Base-by-base conservation (phyloP, 1,140 invertebrate species). In the Lordiphosa stackelbergi region DNA sequence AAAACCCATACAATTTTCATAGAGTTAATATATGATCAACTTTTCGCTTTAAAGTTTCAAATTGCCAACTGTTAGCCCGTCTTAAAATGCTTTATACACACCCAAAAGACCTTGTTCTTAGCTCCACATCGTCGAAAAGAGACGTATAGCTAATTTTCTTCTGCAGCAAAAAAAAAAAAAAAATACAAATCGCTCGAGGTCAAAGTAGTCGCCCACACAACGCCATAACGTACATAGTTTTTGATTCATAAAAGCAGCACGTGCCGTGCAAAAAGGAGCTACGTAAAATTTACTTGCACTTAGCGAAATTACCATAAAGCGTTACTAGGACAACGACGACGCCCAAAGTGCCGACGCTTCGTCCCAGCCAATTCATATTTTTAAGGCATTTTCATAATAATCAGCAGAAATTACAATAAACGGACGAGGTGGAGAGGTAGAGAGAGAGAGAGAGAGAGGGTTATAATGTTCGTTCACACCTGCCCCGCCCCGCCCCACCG, bases 241-340 rank as follows among this genome's bases (percentile, higher is more conserved):
- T 78, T 34, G 43, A 78, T 79, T 79, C 75, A 81, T 81, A 79
- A 79, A 81, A 71, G 7, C 55, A 59, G 68, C 66, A 71, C 65
- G 53, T 48, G 56, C 36, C 71, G 24, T 46, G 34, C 19, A 48
- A 63, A 72, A 74, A 40, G 43, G 37, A 37, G 53, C 60, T 56
- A 42, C 63, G 31, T 52, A 70, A 78, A 81, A 74, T 69, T 53
- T 60, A 70, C 71, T 74, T 78, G 75, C 74, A 78, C 70, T 78
- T 78, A 81, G 70, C 36, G 11, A 79, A 81, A 79, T 79, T 81
- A 83, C 71, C 75, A 81, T 81, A 81, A 81, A 72, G 51, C 63
- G 64, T 75, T 79, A 79, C 73, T 83, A 83, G 63, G 60, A 59
- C 71, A 52, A 43, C 68, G 47, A 43, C 38, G 41, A 16, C 12